Evolutionary conservation across 2,113 vertebrate species (phyloP), one percentile per base, ranked within the genome.

Genomic region (Propithecus coquereli): DNA sequence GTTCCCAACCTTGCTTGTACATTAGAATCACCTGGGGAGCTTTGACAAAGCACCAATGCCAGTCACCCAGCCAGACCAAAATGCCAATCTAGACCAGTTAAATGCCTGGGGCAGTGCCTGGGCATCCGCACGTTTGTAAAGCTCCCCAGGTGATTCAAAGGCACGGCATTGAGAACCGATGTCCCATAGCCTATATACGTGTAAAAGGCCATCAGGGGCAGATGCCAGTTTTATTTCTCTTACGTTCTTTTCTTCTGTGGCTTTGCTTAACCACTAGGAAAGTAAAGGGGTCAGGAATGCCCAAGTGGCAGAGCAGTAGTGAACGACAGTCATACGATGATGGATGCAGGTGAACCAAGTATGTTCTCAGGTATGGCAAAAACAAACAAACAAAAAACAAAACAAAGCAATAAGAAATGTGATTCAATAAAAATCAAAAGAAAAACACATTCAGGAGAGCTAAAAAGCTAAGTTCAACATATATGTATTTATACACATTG

Each of bases 381-480:
- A 37, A 25, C 52, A 47, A 5, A 25, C n/a, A 14, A 2, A 54
- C 0, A 45, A 74, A 47, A 25, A 70, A 23, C 25, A 70, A 54
- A 1, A 6, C 37, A 54, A 6, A 54, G 6, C 66, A 88, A 25
- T 27, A 68, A 63, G 32, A 94, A 85, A 94, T 1, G 68, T 1
- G 30, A 90, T 34, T 82, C 54, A 50, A 37, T 54, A 83, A 81
- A 89, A 91, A 63, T 47, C 40, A 76, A 96, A 96, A 73, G 52
- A 30, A 94, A 97, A 97, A 85, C 40, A 73, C 47, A 95, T 25
- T 63, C 43, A 11, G 27, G 6, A 85, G 40, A 77, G 30, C 74
- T 73, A 74, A 85, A 89, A 87, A 65, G 70, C 40, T 57, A 85
- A 91, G 10, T 17, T 73, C 92, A 88, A 82, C 57, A 92, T 40